Conservation (phyloP, 2,113 vertebrate genomes). For the Cyanoderma ruficeps region DNA sequence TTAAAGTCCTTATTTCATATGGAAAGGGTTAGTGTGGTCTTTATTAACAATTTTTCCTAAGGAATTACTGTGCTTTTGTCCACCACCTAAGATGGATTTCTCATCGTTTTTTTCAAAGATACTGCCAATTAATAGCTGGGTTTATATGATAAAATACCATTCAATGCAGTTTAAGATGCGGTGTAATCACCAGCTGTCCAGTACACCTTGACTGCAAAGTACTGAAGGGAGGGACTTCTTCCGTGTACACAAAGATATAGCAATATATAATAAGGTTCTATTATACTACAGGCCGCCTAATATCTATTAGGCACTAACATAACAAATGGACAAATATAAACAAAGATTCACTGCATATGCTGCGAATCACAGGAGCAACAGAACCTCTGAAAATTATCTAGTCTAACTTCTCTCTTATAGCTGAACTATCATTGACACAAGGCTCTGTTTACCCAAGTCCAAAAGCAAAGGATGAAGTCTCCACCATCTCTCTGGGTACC, state of each 20-base stretch:
- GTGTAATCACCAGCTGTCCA: not conserved
- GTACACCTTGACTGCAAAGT: not conserved
- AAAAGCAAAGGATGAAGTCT: not conserved
- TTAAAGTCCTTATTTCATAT: not conserved
- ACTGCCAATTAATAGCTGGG: not conserved
- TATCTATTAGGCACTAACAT: not conserved
- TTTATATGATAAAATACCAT: not conserved
- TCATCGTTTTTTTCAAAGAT: not conserved
- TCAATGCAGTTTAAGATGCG: not conserved
- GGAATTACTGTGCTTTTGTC: not conserved
- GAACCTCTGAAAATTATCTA: not conserved
- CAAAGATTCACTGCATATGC: not conserved
- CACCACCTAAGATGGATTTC: not conserved
- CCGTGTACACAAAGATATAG: not conserved
- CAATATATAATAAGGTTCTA: not conserved
- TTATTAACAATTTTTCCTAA: not conserved
- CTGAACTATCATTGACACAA: not conserved
- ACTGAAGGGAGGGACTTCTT: not conserved
- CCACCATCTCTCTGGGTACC: not conserved
- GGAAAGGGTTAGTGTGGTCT: not conserved
- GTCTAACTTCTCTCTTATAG: not conserved
- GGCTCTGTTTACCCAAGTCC: not conserved
- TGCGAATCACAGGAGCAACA: not conserved
- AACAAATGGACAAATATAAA: not conserved
- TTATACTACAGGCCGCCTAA: not conserved